Evolutionary conservation across 30 jellyfish, hydroid and myxozoan species (phyloP).

Genomic region (Hydractinia echinata): DNA sequence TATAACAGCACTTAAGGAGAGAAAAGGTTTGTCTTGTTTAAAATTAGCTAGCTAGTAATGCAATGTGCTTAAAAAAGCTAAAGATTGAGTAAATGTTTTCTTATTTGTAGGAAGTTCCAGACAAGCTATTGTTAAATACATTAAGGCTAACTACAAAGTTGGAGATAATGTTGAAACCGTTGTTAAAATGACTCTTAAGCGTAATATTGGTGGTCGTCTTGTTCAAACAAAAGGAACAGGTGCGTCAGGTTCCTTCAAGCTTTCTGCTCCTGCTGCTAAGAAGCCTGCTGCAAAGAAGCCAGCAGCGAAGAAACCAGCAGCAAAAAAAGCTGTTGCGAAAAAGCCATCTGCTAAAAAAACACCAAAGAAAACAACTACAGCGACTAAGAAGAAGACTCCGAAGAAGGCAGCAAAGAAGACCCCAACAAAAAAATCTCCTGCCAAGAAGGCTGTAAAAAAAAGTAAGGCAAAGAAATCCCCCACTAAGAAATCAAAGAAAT

Average conservation of each 20-base stretch:
- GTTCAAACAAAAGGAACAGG: background rate
- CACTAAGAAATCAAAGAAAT: background rate
- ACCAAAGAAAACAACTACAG: background rate
- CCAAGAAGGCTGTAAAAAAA: background rate
- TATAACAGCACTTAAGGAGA: conserved; percentile 48
- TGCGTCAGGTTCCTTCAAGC: conserved; percentile 2
- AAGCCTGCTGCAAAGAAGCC: background rate
- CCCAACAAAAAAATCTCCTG: background rate
- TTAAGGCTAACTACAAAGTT: background rate
- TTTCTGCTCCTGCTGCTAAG: background rate
- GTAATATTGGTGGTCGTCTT: background rate
- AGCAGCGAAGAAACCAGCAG: background rate
- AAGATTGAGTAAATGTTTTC: too few species aligned
- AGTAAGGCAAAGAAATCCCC: background rate
- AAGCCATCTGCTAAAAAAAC: background rate
- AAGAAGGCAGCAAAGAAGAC: background rate
- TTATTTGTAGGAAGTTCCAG: background rate
- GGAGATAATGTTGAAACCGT: background rate
- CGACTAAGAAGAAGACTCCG: background rate
- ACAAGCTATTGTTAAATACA: conserved; percentile 11
- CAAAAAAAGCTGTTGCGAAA: background rate
- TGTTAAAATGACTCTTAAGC: conserved; percentile 6
- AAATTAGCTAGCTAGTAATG: background rate
- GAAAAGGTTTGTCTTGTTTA: conserved; percentile 35
- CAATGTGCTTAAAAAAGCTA: background rate